Evolutionary conservation across 1,140 invertebrate genomes (phyloP).

Genomic region (Eumeta japonica): DNA sequence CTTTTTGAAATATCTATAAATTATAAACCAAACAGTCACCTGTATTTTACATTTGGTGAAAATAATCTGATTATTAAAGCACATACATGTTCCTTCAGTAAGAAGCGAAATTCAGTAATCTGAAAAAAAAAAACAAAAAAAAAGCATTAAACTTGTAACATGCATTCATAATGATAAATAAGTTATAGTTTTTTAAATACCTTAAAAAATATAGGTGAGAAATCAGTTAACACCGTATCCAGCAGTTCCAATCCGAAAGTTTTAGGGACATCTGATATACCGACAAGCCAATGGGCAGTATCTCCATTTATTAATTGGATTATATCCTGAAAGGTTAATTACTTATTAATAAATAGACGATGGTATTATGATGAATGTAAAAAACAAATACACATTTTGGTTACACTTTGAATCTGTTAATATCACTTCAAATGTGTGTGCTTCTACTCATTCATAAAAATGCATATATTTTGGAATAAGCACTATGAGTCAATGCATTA

Average conservation of each 20-base stretch:
- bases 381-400: no score
- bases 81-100: conserved; percentile 95
- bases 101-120: conserved; percentile 91
- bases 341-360: conserved; percentile 8
- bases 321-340: conserved; percentile 71
- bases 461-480: conserved; percentile 3
- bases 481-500: not conserved
- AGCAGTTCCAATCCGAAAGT: conserved; percentile 95
- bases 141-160: no score
- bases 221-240: conserved; percentile 90
- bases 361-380: no score
- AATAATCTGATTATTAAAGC: conserved; percentile 97
- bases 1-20: not conserved
- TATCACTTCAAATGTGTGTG: conserved; percentile 1
- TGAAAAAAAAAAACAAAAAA: conserved; percentile 54
- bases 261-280: conserved; percentile 95
- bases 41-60: conserved; percentile 93
- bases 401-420: no score
- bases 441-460: conserved; percentile 1
- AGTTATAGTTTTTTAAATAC: no score
- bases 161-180: no score
- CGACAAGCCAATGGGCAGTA: conserved; percentile 90
- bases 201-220: conserved; percentile 89
- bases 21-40: conserved; percentile 40
- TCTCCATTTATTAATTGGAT: conserved; percentile 96